Evolutionary conservation across 1,140 invertebrate species (phyloP).

Genomic region (Diorhabda carinulata): DNA sequence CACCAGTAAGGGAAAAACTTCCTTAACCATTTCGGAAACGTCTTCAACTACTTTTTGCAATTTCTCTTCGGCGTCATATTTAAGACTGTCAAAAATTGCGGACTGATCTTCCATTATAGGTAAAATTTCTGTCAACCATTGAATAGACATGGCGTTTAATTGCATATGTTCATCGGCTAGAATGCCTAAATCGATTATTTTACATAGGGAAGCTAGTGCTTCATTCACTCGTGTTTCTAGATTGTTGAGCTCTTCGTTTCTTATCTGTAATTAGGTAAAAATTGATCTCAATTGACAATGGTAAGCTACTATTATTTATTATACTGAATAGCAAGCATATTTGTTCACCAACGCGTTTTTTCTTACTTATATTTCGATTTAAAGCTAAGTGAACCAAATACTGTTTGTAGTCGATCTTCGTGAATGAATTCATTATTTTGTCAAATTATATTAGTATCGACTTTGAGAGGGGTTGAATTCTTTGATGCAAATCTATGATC

Average conservation of each 20-base stretch:
- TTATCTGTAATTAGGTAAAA: slow-evolving; percentile 4
- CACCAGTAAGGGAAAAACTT: slow-evolving; percentile 65
- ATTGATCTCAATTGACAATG: too few species aligned
- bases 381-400: too few species aligned
- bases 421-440: too few species aligned
- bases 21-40: slow-evolving; percentile 61
- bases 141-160: slow-evolving; percentile 60
- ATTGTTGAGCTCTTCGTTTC: slow-evolving; percentile 32
- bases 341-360: too few species aligned
- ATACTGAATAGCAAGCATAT: too few species aligned
- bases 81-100: slow-evolving; percentile 68
- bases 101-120: slow-evolving; percentile 68
- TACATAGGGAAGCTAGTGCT: slow-evolving; percentile 54
- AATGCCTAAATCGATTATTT: slow-evolving; percentile 27
- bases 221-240: slow-evolving; percentile 59
- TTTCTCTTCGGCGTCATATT: slow-evolving; percentile 75
- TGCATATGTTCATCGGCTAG: slow-evolving; percentile 55
- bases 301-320: too few species aligned
- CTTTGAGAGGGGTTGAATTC: too few species aligned
- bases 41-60: slow-evolving; percentile 65
- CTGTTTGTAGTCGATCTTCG: too few species aligned
- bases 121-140: slow-evolving; percentile 67
- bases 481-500: too few species aligned
- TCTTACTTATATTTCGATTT: too few species aligned
- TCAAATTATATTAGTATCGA: too few species aligned